A percentile compares a stretch with the other conserved stretches of the same genome.
These are phyloP conservation scores for Rhamnusium bicolor DNA, from an alignment of 2,888 invertebrate species.

Conservation along the genomic window DNA sequence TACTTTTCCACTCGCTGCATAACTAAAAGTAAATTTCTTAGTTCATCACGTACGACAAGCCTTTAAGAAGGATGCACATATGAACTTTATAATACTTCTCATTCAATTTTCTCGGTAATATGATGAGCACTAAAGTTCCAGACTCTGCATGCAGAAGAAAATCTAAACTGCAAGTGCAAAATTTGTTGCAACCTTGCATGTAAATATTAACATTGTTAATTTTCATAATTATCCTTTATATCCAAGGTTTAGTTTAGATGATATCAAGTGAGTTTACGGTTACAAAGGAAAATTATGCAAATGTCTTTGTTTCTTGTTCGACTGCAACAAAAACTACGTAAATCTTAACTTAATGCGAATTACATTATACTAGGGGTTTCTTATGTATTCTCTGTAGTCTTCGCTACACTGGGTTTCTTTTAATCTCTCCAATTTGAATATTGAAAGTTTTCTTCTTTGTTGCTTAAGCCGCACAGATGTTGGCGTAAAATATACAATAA, in stretches of 20 bases:
- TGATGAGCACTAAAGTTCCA: not conserved
- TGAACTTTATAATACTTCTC: not conserved
- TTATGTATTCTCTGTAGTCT: constrained; percentile 17
- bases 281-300: constrained; percentile 47
- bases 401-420: constrained; percentile 18
- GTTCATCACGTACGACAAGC: not conserved
- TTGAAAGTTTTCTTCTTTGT: constrained; percentile 21
- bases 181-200: not conserved
- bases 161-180: not conserved
- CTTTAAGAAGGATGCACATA: not conserved
- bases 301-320: constrained; percentile 47
- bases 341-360: constrained; percentile 46
- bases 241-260: constrained; percentile 8
- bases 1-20: not conserved
- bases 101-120: not conserved
- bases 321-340: constrained; percentile 44
- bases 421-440: constrained; percentile 33
- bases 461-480: constrained; percentile 4
- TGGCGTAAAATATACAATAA: not conserved
- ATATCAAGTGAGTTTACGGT: constrained; percentile 31
- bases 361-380: constrained; percentile 40
- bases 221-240: constrained; percentile 26
- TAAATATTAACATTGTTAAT: constrained; percentile 9
- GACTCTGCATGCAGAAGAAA: not conserved
- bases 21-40: not conserved